A percentile compares a stretch with the other conserved stretches of the same genome.
These are phyloP conservation scores for Atta texana DNA, from an alignment of 1,140 invertebrate species.

Conservation along the genomic window DNA sequence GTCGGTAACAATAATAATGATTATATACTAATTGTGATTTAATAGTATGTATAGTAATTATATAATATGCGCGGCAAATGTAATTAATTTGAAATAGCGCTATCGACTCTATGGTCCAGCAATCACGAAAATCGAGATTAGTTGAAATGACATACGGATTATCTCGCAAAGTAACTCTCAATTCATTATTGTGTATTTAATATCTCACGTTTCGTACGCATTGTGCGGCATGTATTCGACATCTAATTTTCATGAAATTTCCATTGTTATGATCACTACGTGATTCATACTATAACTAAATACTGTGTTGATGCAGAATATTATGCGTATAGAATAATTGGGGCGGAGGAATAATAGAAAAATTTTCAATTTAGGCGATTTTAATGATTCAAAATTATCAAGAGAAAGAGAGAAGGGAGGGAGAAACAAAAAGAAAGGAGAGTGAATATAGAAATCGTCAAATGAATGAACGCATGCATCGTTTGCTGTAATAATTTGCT, in stretches of 20 bases:
- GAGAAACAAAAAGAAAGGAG: background rate
- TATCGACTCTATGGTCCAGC: slow-evolving; percentile 66
- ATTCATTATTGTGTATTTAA: slow-evolving; percentile 63
- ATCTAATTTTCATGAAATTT: slow-evolving; percentile 55
- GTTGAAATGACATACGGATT: slow-evolving; percentile 41
- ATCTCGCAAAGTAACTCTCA: slow-evolving; percentile 45
- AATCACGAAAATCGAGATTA: slow-evolving; percentile 70
- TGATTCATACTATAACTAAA: background rate
- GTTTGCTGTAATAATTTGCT: background rate
- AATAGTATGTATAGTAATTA: slow-evolving; percentile 48
- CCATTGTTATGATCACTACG: slow-evolving; percentile 15
- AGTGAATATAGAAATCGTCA: background rate
- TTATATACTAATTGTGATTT: slow-evolving; percentile 26
- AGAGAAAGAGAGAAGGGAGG: background rate
- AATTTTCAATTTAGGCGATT: background rate
- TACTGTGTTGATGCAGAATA: background rate
- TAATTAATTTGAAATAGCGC: slow-evolving; percentile 71
- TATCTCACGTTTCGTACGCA: slow-evolving; percentile 51
- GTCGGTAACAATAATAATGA: slow-evolving; percentile 9
- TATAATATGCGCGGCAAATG: slow-evolving; percentile 52
- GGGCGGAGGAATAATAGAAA: too few relatives aligned
- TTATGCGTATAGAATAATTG: background rate
- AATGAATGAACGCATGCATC: too few relatives aligned
- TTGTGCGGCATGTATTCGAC: background rate
- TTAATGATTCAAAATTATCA: background rate